Percentiles rank a stretch among this genome's conserved stretches.
These are phyloP conservation scores for Hiodon tergisus DNA, from an alignment of 2,113 vertebrate genomes.

Conservation along the genomic window DNA sequence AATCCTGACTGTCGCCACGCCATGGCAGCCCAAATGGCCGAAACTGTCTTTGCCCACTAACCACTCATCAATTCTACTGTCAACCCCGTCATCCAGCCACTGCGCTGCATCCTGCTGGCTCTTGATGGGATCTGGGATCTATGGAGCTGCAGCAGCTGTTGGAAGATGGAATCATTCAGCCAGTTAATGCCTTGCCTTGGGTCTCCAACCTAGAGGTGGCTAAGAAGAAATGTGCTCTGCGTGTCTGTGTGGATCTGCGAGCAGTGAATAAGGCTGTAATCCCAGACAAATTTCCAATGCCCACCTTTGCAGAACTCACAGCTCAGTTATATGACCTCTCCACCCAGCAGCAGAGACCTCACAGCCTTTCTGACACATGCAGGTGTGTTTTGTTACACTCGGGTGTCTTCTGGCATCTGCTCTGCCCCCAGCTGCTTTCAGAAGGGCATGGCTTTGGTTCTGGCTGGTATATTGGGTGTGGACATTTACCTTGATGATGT, in stretches of 20 bases:
- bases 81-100: neutral
- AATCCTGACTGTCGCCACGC: neutral
- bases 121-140: neutral
- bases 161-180: neutral
- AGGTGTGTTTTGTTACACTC: neutral
- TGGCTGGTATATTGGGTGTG: neutral
- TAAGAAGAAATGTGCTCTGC: neutral
- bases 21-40: constrained; percentile 14
- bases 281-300: neutral
- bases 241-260: neutral
- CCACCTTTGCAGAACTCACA: neutral
- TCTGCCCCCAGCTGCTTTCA: constrained; percentile 11
- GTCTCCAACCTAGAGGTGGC: no score
- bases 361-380: constrained; percentile 1
- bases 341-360: neutral
- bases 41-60: neutral
- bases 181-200: no score
- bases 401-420: neutral
- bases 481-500: neutral
- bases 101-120: neutral
- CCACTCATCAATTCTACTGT: neutral
- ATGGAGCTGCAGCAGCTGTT: neutral
- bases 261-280: neutral
- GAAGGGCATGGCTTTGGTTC: constrained; percentile 11
- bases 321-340: neutral